A percentile compares a stretch with the other conserved stretches of the same genome.
These are phyloP conservation scores for Paraplagusia blochii DNA, from an alignment of 2,113 vertebrate species.

Conservation along the genomic window DNA sequence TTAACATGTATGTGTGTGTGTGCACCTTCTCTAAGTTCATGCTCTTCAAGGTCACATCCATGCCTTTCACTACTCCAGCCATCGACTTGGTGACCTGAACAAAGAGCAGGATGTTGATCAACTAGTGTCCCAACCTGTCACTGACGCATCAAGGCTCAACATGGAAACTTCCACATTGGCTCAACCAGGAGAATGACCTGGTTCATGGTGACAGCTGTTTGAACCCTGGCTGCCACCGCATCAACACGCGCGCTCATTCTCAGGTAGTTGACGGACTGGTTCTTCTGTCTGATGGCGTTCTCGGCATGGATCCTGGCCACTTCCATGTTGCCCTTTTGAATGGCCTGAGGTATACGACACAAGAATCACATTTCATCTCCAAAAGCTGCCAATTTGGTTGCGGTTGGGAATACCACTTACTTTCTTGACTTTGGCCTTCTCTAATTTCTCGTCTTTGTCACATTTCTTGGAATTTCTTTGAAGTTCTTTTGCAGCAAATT, in stretches of 20 bases:
- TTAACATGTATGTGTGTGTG: background rate
- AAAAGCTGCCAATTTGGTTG: background rate
- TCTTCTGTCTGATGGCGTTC: slow-evolving; percentile 97
- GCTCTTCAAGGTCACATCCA: slow-evolving; percentile 89
- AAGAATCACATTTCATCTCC: background rate
- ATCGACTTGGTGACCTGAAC: slow-evolving; percentile 93
- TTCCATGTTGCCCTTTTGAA: slow-evolving; percentile 96
- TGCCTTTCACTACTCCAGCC: slow-evolving; percentile 95
- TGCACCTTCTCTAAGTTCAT: slow-evolving; percentile 97
- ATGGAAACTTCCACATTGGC: too few relatives aligned
- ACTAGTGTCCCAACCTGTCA: too few relatives aligned
- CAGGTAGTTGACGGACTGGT: slow-evolving; percentile 93
- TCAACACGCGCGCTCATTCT: slow-evolving; percentile 97
- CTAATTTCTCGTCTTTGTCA: slow-evolving; percentile 90
- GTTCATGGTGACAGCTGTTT: slow-evolving; percentile 97
- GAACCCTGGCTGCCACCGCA: slow-evolving; percentile 90
- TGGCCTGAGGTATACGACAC: slow-evolving; percentile 80
- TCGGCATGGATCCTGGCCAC: slow-evolving; percentile 95
- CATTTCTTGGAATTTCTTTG: slow-evolving; percentile 89
- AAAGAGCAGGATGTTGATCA: background rate
- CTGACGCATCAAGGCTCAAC: too few relatives aligned
- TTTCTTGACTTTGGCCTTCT: slow-evolving; percentile 94
- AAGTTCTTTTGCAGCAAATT: slow-evolving; percentile 91
- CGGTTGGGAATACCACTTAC: slow-evolving; percentile 60
- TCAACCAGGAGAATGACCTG: slow-evolving; percentile 65